Conservation (phyloP, 2,113 vertebrate species). For the Ibidorhyncha struthersii region DNA sequence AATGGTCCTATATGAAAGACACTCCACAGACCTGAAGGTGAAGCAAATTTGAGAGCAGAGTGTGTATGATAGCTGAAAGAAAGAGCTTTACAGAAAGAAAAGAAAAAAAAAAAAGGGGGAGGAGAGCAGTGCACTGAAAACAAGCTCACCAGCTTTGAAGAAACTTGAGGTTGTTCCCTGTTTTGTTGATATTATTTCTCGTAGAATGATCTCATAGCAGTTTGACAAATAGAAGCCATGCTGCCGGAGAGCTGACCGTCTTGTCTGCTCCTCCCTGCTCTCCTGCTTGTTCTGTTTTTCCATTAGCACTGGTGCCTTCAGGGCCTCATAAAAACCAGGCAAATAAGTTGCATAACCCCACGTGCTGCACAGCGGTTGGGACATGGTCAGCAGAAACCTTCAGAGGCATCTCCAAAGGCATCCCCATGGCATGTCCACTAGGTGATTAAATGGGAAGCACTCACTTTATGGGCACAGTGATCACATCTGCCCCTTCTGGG, state of each 20-base stretch:
- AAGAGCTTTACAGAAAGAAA: background rate
- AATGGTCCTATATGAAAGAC: background rate
- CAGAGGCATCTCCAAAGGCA: background rate
- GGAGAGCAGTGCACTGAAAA: background rate
- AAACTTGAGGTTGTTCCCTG: background rate
- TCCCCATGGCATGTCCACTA: fast-evolving
- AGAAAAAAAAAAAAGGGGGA: background rate
- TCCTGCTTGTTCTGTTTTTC: background rate
- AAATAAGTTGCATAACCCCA: background rate
- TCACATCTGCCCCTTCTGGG: background rate
- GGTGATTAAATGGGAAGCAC: background rate
- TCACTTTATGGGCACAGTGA: background rate
- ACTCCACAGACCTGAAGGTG: background rate
- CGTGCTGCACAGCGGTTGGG: background rate
- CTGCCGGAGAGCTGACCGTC: background rate
- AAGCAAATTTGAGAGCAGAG: background rate
- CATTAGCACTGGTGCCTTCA: background rate
- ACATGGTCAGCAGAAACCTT: background rate
- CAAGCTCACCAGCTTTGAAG: background rate
- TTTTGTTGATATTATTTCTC: background rate
- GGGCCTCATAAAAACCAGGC: background rate
- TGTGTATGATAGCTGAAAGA: background rate
- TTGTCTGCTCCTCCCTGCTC: background rate
- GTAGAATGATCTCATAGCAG: background rate
- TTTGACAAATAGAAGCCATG: background rate